phyloP scores from a whole-genome alignment of 2,888 invertebrate genomes.

The Ganaspis brasiliensis region DNA sequence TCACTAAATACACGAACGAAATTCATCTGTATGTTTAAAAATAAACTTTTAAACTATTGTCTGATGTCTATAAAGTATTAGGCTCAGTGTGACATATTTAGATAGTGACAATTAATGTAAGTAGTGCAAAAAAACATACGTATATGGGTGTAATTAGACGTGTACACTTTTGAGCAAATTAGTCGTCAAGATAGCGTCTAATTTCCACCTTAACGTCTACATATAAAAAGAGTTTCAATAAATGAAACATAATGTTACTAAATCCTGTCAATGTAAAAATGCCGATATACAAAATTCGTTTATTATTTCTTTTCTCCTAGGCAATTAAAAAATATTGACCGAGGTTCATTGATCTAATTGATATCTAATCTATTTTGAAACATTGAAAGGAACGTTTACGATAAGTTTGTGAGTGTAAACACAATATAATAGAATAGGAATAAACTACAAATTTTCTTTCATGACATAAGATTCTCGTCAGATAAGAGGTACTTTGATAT shows the following conservation, averaged over 20 bases:
- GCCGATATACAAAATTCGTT: too few species aligned
- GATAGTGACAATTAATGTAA: constrained; percentile 21
- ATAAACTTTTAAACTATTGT: neutral
- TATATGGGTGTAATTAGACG: constrained; percentile 21
- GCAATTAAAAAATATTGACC: neutral
- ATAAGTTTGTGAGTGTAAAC: neutral
- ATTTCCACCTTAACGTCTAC: neutral
- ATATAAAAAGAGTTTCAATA: neutral
- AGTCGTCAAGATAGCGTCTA: constrained; percentile 16
- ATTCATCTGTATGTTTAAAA: neutral
- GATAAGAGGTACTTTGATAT: neutral
- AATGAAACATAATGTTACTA: neutral
- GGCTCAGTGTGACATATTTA: constrained; percentile 5
- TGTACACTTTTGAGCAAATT: constrained; percentile 14
- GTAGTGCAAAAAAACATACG: constrained; percentile 13
- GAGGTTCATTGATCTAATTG: constrained; percentile 27
- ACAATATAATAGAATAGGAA: neutral
- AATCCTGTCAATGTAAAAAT: too few species aligned
- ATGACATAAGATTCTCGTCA: neutral
- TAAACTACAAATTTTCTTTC: constrained; percentile 3
- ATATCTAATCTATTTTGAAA: neutral
- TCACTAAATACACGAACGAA: neutral
- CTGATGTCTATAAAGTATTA: neutral
- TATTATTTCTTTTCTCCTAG: too few species aligned
- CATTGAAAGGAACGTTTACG: neutral